A percentile compares a stretch with the other conserved stretches of the same genome.
Conservation (phyloP, 2,797 vertebrate genomes). For the Spondyliosoma cantharus region DNA sequence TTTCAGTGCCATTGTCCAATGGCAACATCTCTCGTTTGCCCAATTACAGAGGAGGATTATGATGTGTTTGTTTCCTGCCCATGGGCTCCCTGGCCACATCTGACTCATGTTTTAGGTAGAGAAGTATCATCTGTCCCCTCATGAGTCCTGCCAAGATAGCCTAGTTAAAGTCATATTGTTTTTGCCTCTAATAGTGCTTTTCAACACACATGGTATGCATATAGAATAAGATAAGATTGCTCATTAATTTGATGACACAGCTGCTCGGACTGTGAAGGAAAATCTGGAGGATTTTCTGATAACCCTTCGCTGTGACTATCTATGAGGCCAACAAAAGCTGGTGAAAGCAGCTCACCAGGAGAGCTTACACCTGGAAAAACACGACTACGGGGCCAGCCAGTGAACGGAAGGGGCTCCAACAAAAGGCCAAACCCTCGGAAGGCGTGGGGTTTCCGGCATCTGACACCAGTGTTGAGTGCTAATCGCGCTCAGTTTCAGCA, state of each 20-base stretch:
- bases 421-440: slow-evolving; percentile 53
- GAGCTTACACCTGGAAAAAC: slow-evolving; percentile 68
- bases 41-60: slow-evolving; percentile 76
- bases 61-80: slow-evolving; percentile 71
- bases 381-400: slow-evolving; percentile 16
- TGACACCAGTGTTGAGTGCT: slow-evolving; percentile 59
- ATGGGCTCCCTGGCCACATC: slow-evolving; percentile 63
- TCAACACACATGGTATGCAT: slow-evolving; percentile 15
- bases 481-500: slow-evolving; percentile 63
- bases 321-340: slow-evolving; percentile 1
- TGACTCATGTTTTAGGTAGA: slow-evolving; percentile 67
- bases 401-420: slow-evolving; percentile 46
- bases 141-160: slow-evolving; percentile 55
- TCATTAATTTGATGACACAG: slow-evolving; percentile 13
- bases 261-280: background rate
- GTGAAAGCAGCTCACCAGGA: slow-evolving; percentile 27
- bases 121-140: slow-evolving; percentile 58
- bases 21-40: slow-evolving; percentile 74
- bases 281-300: background rate
- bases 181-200: slow-evolving; percentile 35
- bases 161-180: slow-evolving; percentile 56
- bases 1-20: slow-evolving; percentile 66
- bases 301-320: background rate
- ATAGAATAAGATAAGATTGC: slow-evolving; percentile 21
- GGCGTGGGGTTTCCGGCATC: slow-evolving; percentile 51